Evolutionary conservation across 1,140 invertebrate species (phyloP).

Genomic region (Piezodorus guildinii): DNA sequence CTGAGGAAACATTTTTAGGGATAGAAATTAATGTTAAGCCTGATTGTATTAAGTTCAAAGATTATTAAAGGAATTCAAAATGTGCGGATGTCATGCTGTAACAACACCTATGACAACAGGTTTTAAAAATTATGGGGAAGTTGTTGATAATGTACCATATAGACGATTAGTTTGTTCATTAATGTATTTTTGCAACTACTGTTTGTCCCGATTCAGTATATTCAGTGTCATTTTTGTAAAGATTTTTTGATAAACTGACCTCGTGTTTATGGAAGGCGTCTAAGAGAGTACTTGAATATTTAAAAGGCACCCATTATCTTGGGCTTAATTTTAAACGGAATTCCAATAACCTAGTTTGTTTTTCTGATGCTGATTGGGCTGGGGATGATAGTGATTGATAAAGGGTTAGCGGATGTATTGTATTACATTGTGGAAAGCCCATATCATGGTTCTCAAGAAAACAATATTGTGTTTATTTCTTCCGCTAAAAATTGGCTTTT

Average conservation of each 20-base stretch:
- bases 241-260: background rate
- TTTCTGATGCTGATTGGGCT: slow-evolving; percentile 14
- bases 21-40: too few relatives aligned
- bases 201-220: background rate
- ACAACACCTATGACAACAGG: background rate
- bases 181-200: background rate
- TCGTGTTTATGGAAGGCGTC: background rate
- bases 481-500: too few relatives aligned
- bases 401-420: slow-evolving; percentile 25
- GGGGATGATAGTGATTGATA: background rate
- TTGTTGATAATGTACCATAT: background rate
- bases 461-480: slow-evolving; percentile 32
- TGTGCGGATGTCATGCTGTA: background rate
- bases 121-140: background rate
- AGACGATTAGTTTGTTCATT: background rate
- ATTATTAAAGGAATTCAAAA: background rate
- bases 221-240: background rate
- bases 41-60: background rate
- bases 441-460: slow-evolving; percentile 31
- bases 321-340: background rate
- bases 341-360: background rate
- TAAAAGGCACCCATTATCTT: background rate
- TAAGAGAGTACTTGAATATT: background rate
- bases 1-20: background rate
- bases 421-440: slow-evolving; percentile 24